These are phyloP conservation scores for Ophthalmolycus amberensis DNA, from an alignment of 2,113 vertebrate species.

Conservation along the genomic window DNA sequence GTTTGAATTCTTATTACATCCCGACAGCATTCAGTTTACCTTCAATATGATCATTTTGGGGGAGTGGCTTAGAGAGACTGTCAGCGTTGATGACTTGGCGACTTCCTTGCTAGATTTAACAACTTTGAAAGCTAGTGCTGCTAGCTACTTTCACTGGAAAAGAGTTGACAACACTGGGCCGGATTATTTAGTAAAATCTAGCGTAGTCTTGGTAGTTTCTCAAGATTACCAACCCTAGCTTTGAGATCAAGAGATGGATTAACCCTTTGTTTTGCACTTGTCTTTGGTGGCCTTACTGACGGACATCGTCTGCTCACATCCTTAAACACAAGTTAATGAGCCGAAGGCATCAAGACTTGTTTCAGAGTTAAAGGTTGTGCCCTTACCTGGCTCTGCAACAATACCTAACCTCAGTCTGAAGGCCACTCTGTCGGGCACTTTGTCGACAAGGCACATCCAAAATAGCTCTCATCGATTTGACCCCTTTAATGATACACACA, in stretches of 20 bases:
- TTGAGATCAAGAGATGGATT: background rate
- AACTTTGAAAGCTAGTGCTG: too few species aligned
- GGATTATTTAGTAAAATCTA: background rate
- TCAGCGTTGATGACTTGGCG: too few species aligned
- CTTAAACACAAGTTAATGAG: background rate
- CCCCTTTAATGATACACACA: slow-evolving; percentile 24
- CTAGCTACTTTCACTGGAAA: too few species aligned
- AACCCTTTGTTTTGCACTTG: background rate
- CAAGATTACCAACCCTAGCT: background rate
- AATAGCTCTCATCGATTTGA: slow-evolving; percentile 25
- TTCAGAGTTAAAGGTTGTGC: background rate
- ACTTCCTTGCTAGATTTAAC: too few species aligned
- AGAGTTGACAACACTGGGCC: too few species aligned
- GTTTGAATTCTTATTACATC: too few species aligned
- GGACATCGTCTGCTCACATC: background rate
- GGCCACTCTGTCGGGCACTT: background rate
- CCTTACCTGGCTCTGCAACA: slow-evolving; percentile 1
- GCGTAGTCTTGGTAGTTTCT: background rate
- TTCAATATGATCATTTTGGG: too few species aligned
- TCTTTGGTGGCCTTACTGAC: background rate
- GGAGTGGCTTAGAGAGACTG: too few species aligned
- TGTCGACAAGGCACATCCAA: slow-evolving; percentile 6
- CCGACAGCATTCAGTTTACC: too few species aligned
- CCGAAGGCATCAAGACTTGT: background rate
- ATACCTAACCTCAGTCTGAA: slow-evolving; percentile 2